A percentile compares a stretch with the other conserved stretches of the same genome.
Conservation (phyloP, 2,113 vertebrate species). For the Cepphus grylle region DNA sequence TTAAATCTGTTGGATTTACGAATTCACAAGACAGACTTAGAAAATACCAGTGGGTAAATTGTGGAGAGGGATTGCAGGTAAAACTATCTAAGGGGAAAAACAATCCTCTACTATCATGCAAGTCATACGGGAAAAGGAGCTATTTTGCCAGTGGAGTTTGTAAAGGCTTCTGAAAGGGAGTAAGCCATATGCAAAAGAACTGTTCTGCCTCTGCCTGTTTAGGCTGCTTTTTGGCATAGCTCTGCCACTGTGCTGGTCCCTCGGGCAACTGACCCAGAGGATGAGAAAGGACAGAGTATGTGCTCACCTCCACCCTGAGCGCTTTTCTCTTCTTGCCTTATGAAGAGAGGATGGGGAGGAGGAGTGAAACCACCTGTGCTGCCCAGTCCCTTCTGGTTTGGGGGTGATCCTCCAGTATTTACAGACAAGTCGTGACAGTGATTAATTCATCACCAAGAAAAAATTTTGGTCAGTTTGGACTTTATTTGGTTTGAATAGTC, state of each 20-base stretch:
- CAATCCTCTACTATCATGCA: not conserved
- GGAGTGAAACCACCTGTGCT: not conserved
- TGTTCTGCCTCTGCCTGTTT: not conserved
- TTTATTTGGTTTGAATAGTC: not conserved
- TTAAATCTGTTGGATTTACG: not conserved
- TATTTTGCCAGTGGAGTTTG: not conserved
- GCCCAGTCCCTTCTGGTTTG: not conserved
- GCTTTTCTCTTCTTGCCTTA: not conserved
- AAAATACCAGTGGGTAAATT: not conserved
- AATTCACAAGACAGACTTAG: not conserved
- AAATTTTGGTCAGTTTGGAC: not conserved
- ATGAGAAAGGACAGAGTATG: not conserved
- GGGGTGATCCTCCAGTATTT: not conserved
- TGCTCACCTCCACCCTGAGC: not conserved
- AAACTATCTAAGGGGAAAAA: not conserved
- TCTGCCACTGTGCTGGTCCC: fast-evolving
- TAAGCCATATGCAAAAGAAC: not conserved
- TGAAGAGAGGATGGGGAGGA: not conserved
- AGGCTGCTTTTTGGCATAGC: not conserved
- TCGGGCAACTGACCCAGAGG: not conserved
- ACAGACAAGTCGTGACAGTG: not conserved
- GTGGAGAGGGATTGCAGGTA: not conserved
- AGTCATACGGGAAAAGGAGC: not conserved
- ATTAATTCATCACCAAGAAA: not conserved
- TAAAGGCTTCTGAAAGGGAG: not conserved